Conservation (phyloP, 2,888 invertebrate genomes). For the Agonopterix arenella region DNA sequence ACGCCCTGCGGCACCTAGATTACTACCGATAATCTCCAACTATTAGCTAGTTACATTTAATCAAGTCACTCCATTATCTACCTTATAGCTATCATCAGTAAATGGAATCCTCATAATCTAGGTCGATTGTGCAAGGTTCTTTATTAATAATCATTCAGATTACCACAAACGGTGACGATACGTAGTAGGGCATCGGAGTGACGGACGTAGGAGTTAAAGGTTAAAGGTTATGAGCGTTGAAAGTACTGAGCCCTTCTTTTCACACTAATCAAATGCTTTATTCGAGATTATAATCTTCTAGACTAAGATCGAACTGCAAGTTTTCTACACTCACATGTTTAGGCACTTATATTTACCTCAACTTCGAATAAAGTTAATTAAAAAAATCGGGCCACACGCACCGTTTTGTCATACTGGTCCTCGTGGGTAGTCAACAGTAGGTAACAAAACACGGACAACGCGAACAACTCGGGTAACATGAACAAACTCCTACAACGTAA, state of each 20-base stretch:
- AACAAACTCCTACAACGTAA: too few species aligned
- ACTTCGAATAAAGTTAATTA: too few species aligned
- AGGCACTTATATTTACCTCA: too few species aligned
- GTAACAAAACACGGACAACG: too few species aligned
- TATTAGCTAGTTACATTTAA: neutral
- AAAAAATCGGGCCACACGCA: too few species aligned
- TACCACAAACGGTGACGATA: conserved; percentile 1
- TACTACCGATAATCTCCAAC: conserved; percentile 6
- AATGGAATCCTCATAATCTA: conserved; percentile 21
- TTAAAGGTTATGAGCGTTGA: conserved; percentile 11
- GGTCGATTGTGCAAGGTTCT: conserved; percentile 5
- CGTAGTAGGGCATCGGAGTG: conserved; percentile 7
- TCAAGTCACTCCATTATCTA: neutral
- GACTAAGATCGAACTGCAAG: conserved; percentile 4
- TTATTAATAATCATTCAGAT: neutral
- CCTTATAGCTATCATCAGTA: neutral
- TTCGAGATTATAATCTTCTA: conserved; percentile 11
- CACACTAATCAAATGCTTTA: conserved; percentile 6
- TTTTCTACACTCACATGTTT: too few species aligned
- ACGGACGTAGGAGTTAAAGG: conserved; percentile 7
- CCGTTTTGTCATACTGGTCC: too few species aligned
- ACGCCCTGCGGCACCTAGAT: conserved; percentile 30
- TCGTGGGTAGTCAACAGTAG: too few species aligned
- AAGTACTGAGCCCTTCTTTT: conserved; percentile 19
- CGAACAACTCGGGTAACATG: too few species aligned